Evolutionary conservation across 92 coral and sea anemone species (phyloP), one percentile per base, ranked within the genome.

Genomic region (Scolanthus callimorphus): DNA sequence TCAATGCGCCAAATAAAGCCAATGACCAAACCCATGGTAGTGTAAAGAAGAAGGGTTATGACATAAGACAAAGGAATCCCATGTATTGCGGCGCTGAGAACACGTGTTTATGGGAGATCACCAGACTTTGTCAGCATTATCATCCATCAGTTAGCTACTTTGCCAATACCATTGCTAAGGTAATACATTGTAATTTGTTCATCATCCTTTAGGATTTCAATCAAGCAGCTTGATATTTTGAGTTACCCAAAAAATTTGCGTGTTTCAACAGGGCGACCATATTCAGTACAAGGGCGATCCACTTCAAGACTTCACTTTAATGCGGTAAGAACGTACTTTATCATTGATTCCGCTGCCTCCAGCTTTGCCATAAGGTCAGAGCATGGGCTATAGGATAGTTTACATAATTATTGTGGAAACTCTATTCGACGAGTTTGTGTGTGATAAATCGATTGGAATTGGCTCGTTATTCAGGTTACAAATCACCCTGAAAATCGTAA

Each of bases 221-320:
- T 17, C 21, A 37, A 55, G 61, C 15, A 20, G 50, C 20, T 19
- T n/a, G 50, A 11, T 19, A 23, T 44, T 19, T 2, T 3, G 50
- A 19, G 2, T n/a, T 29, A 17, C 58, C 25, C n/a, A 17, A 27
- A 12, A 26, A 26, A 17, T 15, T 2, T 4, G 57, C 57, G 2
- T 34, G 41, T 34, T 34, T 6, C 41, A 15, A 34, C 41, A 92
- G 98, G 92, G 90, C 11, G 84, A 56, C 17, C 70, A 31, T 1
- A 84, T 92, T 20, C 76, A 74, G 25, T 92, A 92, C 71, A 77
- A 74, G 20, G 98, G 98, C 8, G 96, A 92, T 45, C 98, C 98
- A 24, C 80, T 92, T 20, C 89, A 81, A 46, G 98, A 92, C 59
- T 92, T 92, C 55, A 88, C 98, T 0, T 74, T 91, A 17, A 91